Conservation (phyloP, 2,797 vertebrate species). For the Eulemur albifrons region DNA sequence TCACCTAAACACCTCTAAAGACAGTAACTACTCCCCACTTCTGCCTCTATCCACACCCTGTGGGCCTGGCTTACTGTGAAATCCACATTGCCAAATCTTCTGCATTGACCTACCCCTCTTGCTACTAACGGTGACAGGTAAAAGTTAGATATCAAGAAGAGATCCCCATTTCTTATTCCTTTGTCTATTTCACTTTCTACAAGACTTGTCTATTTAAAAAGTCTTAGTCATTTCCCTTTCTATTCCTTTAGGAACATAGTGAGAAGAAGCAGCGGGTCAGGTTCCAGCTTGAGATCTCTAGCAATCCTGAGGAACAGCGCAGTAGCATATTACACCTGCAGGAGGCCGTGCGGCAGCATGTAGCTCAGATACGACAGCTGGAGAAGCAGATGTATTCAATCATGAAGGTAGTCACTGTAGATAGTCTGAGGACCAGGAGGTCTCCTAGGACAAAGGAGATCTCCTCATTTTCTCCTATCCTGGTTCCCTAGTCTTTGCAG, state of each 20-base stretch:
- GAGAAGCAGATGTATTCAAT: constrained; percentile 99
- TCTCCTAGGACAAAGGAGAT: background rate
- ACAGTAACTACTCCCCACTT: background rate
- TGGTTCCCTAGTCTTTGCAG: constrained; percentile 87
- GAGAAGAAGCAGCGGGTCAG: constrained; percentile 99
- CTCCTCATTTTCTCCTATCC: constrained; percentile 30
- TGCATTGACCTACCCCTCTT: constrained; percentile 1
- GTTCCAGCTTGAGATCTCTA: constrained; percentile 98
- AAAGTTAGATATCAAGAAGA: constrained; percentile 39
- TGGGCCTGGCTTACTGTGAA: constrained; percentile 35
- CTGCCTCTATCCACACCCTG: background rate
- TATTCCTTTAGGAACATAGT: constrained; percentile 92
- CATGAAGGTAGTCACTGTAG: constrained; percentile 87
- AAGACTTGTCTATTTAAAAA: constrained; percentile 1
- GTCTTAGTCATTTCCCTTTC: background rate
- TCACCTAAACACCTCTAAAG: constrained; percentile 10
- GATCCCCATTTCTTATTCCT: background rate
- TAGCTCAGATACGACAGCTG: constrained; percentile 94
- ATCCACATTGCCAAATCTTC: constrained; percentile 7
- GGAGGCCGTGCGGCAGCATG: constrained; percentile 96
- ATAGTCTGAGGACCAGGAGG: background rate
- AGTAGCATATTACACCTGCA: constrained; percentile 98
- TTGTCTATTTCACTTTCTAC: background rate
- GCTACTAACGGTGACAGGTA: background rate
- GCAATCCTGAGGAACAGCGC: constrained; percentile 98